Conservation (phyloP, 2,113 vertebrate genomes). For the Alces alces region DNA sequence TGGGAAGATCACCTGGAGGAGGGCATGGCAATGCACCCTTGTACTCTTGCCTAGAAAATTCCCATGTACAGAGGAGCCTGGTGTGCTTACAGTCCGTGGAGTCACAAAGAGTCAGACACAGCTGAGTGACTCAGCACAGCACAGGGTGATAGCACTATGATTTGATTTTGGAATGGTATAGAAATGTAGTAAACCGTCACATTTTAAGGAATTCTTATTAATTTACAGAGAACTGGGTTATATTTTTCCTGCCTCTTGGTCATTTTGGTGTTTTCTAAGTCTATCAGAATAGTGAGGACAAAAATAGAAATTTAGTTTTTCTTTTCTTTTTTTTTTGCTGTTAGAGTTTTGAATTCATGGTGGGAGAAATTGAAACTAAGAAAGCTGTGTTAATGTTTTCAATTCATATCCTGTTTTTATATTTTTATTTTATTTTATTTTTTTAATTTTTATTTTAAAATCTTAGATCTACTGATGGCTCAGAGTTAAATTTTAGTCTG, state of each 20-base stretch:
- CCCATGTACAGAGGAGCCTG: not conserved
- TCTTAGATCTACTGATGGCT: not conserved
- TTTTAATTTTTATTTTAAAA: slow-evolving; percentile 5
- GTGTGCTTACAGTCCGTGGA: not conserved
- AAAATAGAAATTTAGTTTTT: not conserved
- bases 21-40: not conserved
- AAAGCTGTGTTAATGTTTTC: not conserved
- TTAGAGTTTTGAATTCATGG: not conserved
- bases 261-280: not conserved
- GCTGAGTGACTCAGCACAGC: not conserved
- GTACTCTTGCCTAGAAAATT: not conserved
- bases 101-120: not conserved
- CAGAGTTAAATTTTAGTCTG: not conserved
- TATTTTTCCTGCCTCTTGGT: not conserved
- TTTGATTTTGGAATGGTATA: not conserved
- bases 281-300: not conserved
- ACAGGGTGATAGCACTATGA: not conserved
- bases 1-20: not conserved
- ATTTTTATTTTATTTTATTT: not conserved
- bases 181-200: not conserved
- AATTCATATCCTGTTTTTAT: not conserved
- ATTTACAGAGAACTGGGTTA: not conserved
- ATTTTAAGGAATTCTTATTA: not conserved
- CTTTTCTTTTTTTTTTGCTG: not conserved
- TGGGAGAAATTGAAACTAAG: slow-evolving; percentile 9